Evolutionary conservation across 1,140 invertebrate species (phyloP).

Genomic region (Drosophila serrata): DNA sequence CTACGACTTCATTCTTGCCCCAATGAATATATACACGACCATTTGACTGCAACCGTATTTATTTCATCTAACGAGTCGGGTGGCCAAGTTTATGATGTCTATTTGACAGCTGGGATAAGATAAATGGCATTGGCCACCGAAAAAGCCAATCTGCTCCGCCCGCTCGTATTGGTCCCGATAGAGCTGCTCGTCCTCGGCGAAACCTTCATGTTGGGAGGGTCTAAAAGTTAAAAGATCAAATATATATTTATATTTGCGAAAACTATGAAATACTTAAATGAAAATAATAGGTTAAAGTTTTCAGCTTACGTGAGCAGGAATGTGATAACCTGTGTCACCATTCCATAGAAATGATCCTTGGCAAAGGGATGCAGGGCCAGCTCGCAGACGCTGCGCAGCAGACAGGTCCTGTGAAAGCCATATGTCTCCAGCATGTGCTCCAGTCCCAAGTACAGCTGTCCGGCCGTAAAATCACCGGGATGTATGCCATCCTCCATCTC

Average conservation of each 20-base stretch:
- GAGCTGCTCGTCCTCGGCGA: constrained; percentile 54
- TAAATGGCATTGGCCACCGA: constrained; percentile 64
- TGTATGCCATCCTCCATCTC: constrained; percentile 36
- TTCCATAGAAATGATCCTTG: constrained; percentile 54
- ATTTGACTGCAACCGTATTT: constrained; percentile 19
- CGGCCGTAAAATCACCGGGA: constrained; percentile 75
- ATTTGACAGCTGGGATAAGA: constrained; percentile 67
- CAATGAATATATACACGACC: constrained; percentile 14
- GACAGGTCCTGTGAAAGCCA: constrained; percentile 73
- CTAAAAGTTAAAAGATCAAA: constrained; percentile 28
- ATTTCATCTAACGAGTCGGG: constrained; percentile 73
- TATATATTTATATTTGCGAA: neutral
- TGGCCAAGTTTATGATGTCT: constrained; percentile 64
- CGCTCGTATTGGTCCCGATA: constrained; percentile 70
- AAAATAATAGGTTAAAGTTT: too few relatives aligned
- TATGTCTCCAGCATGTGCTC: constrained; percentile 59
- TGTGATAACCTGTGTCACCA: constrained; percentile 64
- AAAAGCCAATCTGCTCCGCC: constrained; percentile 72
- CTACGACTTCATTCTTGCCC: neutral
- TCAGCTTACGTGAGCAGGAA: constrained; percentile 79
- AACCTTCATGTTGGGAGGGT: constrained; percentile 78
- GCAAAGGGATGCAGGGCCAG: constrained; percentile 77
- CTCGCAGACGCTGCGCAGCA: constrained; percentile 77
- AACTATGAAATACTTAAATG: too few relatives aligned
- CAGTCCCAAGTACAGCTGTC: constrained; percentile 67